phyloP scores from a whole-genome alignment of 2,888 invertebrate species.

The Augochlorella aurata region DNA sequence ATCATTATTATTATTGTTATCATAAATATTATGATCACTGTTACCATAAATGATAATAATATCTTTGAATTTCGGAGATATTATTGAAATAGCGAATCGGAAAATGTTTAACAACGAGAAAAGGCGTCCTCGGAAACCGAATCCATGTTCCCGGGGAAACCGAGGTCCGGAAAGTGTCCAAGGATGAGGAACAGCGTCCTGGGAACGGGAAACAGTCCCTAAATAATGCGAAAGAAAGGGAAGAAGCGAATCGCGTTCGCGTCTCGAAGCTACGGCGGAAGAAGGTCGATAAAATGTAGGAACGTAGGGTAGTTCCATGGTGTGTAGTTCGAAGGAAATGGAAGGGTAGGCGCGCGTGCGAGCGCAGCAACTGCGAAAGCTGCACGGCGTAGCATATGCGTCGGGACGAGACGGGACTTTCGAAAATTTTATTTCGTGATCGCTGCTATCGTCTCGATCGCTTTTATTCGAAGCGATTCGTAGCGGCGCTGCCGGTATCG shows the following conservation, averaged over 20 bases:
- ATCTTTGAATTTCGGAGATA: neutral
- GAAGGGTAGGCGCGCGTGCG: slow-evolving; percentile 62
- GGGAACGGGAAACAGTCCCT: neutral
- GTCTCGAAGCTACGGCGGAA: slow-evolving; percentile 46
- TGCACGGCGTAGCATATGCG: slow-evolving; percentile 65
- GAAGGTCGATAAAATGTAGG: slow-evolving; percentile 66
- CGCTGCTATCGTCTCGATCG: slow-evolving; percentile 69
- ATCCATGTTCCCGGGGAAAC: neutral
- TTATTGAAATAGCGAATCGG: neutral
- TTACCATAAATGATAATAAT: neutral
- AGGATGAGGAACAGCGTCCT: neutral
- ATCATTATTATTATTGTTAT: no score
- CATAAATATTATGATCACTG: no score
- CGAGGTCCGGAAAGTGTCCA: neutral
- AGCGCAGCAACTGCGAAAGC: slow-evolving; percentile 58
- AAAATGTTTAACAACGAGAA: neutral
- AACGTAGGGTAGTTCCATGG: slow-evolving; percentile 4
- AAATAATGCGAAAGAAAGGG: slow-evolving; percentile 4
- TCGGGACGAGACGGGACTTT: slow-evolving; percentile 48
- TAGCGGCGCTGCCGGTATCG: slow-evolving; percentile 60
- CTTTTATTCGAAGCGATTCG: slow-evolving; percentile 66
- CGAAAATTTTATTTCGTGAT: slow-evolving; percentile 73
- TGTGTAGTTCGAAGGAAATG: slow-evolving; percentile 39
- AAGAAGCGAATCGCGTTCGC: slow-evolving; percentile 49
- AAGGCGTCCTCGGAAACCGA: neutral